These are phyloP conservation scores for Heliconius charithonia DNA, from an alignment of 2,888 invertebrate species.

Conservation along the genomic window DNA sequence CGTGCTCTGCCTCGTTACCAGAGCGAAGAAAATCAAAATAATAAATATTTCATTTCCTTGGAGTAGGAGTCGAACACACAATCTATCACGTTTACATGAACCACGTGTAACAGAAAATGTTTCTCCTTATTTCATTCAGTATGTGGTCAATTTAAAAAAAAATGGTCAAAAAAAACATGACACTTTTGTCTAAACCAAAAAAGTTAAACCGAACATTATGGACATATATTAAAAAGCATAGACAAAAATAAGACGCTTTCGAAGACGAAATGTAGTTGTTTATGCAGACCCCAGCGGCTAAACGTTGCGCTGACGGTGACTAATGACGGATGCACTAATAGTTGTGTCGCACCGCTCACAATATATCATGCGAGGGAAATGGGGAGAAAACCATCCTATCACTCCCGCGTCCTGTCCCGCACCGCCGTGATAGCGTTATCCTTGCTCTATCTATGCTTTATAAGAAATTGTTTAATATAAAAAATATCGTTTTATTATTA, in stretches of 20 bases:
- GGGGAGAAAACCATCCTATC: constrained; percentile 76
- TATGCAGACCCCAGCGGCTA: constrained; percentile 67
- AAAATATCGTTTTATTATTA: background rate
- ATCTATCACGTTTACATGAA: no score
- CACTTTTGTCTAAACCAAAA: background rate
- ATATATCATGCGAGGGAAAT: constrained; percentile 80
- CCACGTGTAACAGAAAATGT: no score
- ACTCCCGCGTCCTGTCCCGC: constrained; percentile 52
- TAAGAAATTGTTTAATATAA: constrained; percentile 40
- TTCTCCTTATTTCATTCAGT: no score
- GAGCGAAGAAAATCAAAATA: no score
- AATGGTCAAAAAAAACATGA: background rate
- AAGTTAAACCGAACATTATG: background rate
- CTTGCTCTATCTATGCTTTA: constrained; percentile 32
- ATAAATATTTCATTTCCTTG: no score
- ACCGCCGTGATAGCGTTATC: constrained; percentile 69
- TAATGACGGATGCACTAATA: constrained; percentile 85
- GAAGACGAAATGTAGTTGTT: constrained; percentile 64
- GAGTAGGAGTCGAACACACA: no score
- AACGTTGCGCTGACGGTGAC: constrained; percentile 78
- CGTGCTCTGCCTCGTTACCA: no score
- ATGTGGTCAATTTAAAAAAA: background rate
- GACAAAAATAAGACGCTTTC: constrained; percentile 44
- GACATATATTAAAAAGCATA: background rate
- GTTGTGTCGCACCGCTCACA: constrained; percentile 76